Base-by-base conservation (phyloP, 2,888 invertebrate species). In the Phortica okadai region DNA sequence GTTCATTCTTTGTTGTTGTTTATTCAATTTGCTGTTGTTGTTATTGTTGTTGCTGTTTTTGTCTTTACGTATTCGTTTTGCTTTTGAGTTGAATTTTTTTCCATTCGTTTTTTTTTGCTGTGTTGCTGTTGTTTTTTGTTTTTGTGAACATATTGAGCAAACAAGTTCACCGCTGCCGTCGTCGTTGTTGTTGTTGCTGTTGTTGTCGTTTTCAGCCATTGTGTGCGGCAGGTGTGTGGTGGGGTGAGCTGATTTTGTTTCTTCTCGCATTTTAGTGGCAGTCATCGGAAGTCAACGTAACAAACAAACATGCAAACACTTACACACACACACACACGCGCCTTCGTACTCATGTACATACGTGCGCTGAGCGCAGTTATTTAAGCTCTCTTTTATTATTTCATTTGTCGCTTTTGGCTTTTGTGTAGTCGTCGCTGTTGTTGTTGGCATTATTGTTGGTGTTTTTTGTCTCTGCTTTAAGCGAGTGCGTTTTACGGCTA, bases 231-330 rank as follows among this genome's bases (percentile, higher is more conserved):
- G 66, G 54, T 78, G 83, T 73, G 66, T 74, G 83, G 78, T 59
- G 59, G 76, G 73, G 62, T 4, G 62, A 7, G 62, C 21, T 62
- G 16, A 62, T 69, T 45, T 69, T 69, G 14, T 45, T 69, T 72
- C 45, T 25, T 56, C 11, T 72, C 16, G 56, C 64, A 66, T 66
- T 72, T 66, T 77, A 75, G 73, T 77, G 85, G 83, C 88, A 89
- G 88, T 89, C 89, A 89, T 86, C 86, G 86, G 86, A 86, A 86
- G 86, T 86, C 86, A 86, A 89, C 85, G 86, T 89, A 86, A 89
- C 86, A 86, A 25, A 88, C 88, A 88, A 85, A 85, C 85, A 85
- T 85, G 85, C 86, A 85, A 88, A 87, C 84, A 86, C 78, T 79
- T 76, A 82, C 67, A 76, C 59, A 72, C 74, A 77, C 77, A 74